Percentiles rank a stretch among this genome's conserved stretches.
Evolutionary conservation across 2,797 vertebrate genomes (phyloP).

Genomic region (Phylloscopus collybita): DNA sequence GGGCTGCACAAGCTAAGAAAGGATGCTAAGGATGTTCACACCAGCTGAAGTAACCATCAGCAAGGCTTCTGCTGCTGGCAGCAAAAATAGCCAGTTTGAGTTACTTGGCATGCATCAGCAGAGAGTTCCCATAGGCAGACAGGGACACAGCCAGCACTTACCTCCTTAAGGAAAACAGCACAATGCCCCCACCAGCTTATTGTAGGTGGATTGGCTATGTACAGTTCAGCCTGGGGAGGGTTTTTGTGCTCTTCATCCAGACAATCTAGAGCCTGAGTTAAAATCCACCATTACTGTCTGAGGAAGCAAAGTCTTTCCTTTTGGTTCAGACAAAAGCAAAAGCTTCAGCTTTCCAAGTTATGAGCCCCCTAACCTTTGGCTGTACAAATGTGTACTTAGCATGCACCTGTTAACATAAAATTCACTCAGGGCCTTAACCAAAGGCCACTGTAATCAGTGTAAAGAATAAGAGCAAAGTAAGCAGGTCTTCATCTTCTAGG

Average conservation of each 20-base stretch:
- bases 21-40: not conserved
- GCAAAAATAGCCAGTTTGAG: not conserved
- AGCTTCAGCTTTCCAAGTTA: not conserved
- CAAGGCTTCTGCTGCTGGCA: not conserved
- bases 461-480: not conserved
- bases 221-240: not conserved
- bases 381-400: constrained; percentile 1
- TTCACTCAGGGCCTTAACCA: not conserved
- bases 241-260: not conserved
- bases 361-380: not conserved
- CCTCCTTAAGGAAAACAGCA: not conserved
- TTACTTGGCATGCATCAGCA: not conserved
- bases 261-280: not conserved
- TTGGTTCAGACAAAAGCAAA: not conserved
- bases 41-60: not conserved
- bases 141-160: not conserved
- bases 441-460: constrained; percentile 1
- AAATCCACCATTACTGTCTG: not conserved
- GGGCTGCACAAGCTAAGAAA: not conserved
- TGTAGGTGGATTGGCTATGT: not conserved
- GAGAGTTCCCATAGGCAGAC: not conserved
- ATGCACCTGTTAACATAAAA: not conserved
- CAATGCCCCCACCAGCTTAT: rapidly evolving
- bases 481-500: not conserved
- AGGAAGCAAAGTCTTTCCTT: not conserved